Conservation (phyloP, 2,888 invertebrate genomes). For the Athalia rosae region DNA sequence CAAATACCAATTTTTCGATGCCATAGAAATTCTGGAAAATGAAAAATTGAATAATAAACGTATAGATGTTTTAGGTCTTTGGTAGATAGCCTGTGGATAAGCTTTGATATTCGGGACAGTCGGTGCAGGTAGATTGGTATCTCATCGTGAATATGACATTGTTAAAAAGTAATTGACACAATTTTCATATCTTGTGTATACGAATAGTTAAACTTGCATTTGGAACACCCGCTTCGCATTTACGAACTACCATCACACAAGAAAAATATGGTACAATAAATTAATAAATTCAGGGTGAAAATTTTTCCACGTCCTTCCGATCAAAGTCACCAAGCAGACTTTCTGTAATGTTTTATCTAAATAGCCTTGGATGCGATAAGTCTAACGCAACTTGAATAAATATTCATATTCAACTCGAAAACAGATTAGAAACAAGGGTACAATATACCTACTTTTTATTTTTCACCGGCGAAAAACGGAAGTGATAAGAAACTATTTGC, state of each 20-base stretch:
- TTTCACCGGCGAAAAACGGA: constrained; percentile 1
- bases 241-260: not conserved
- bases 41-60: too few relatives aligned
- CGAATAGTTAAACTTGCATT: constrained; percentile 26
- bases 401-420: constrained; percentile 5
- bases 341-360: not conserved
- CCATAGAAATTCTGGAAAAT: too few relatives aligned
- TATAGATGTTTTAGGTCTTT: too few relatives aligned
- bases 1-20: too few relatives aligned
- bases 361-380: constrained; percentile 5
- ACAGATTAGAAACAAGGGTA: constrained; percentile 24
- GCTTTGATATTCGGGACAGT: constrained; percentile 10
- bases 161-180: constrained; percentile 36
- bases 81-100: not conserved
- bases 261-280: not conserved
- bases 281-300: not conserved
- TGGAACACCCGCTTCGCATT: constrained; percentile 18
- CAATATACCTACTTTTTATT: constrained; percentile 18
- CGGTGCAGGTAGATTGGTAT: not conserved
- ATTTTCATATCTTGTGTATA: constrained; percentile 13
- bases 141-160: constrained; percentile 3
- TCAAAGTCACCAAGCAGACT: constrained; percentile 34
- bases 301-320: constrained; percentile 34
- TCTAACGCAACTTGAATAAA: constrained; percentile 4
- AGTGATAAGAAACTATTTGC: constrained; percentile 18